These are phyloP conservation scores for Spisula subtruncata DNA, from an alignment of 2,888 invertebrate genomes.

Conservation along the genomic window DNA sequence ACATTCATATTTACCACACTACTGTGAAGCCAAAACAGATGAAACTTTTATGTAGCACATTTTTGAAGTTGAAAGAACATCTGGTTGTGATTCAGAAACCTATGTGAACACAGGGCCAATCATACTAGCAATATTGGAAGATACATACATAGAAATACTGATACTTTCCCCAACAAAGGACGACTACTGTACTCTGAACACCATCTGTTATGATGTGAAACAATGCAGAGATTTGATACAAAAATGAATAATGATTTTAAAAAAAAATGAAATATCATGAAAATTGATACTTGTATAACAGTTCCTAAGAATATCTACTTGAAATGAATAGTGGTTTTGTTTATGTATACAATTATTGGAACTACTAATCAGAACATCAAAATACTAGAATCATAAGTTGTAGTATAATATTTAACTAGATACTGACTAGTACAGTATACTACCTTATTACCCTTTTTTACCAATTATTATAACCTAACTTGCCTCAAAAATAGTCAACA, in stretches of 20 bases:
- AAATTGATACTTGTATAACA: too few relatives aligned
- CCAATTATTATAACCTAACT: neutral
- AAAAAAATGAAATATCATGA: too few relatives aligned
- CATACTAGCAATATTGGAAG: neutral
- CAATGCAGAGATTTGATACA: neutral
- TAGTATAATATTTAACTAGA: neutral
- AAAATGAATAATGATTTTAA: too few relatives aligned
- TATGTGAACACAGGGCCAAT: neutral
- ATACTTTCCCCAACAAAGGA: neutral
- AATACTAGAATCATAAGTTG: neutral
- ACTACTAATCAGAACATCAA: neutral
- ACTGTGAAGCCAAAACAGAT: too few relatives aligned
- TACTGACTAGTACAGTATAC: slow-evolving; percentile 1
- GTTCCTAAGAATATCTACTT: too few relatives aligned
- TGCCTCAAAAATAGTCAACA: neutral
- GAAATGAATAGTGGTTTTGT: too few relatives aligned
- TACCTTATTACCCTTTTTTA: neutral
- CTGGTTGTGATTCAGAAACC: neutral
- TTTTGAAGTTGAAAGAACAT: neutral
- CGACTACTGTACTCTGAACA: neutral
- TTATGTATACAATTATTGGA: neutral
- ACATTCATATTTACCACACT: too few relatives aligned
- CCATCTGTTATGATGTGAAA: neutral
- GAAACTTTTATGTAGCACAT: neutral
- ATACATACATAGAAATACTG: slow-evolving; percentile 5